Evolutionary conservation across 1,140 invertebrate species (phyloP).

Genomic region (Brachionus sp.): DNA sequence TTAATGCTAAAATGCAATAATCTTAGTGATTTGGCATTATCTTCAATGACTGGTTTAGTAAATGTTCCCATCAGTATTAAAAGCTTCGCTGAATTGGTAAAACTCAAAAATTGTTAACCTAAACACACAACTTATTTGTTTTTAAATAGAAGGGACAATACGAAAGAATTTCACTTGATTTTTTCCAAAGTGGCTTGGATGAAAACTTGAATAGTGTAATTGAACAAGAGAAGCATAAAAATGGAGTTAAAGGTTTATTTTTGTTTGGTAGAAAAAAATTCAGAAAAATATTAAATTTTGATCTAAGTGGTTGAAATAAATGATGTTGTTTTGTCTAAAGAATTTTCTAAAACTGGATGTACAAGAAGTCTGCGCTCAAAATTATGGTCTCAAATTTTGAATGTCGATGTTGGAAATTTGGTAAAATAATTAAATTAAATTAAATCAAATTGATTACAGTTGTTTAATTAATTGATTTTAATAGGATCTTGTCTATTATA

Average conservation of each 20-base stretch:
- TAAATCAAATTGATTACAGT: too few species aligned
- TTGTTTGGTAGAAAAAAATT: neutral
- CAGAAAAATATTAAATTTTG: conserved; percentile 42
- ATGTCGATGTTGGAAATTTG: conserved; percentile 65
- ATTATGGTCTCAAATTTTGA: conserved; percentile 77
- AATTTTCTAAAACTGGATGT: conserved; percentile 79
- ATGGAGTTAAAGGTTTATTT: conserved; percentile 49
- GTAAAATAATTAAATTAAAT: conserved; percentile 49
- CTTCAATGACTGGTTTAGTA: conserved; percentile 73
- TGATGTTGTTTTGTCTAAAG: conserved; percentile 60
- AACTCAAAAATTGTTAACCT: conserved; percentile 49
- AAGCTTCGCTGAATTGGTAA: conserved; percentile 73
- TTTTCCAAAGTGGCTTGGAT: conserved; percentile 58
- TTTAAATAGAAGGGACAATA: conserved; percentile 54
- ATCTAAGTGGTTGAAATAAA: conserved; percentile 53
- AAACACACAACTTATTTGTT: neutral
- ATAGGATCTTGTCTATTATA: conserved; percentile 77
- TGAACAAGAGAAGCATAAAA: conserved; percentile 57
- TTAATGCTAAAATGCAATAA: conserved; percentile 1
- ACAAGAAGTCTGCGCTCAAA: conserved; percentile 71
- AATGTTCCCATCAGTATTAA: conserved; percentile 80
- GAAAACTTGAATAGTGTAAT: conserved; percentile 57
- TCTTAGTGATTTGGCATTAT: conserved; percentile 54
- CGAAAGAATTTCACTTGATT: conserved; percentile 58
- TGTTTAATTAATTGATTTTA: conserved; percentile 51